Evolutionary conservation across 2,113 vertebrate species (phyloP).

Genomic region (Arenaria interpres): DNA sequence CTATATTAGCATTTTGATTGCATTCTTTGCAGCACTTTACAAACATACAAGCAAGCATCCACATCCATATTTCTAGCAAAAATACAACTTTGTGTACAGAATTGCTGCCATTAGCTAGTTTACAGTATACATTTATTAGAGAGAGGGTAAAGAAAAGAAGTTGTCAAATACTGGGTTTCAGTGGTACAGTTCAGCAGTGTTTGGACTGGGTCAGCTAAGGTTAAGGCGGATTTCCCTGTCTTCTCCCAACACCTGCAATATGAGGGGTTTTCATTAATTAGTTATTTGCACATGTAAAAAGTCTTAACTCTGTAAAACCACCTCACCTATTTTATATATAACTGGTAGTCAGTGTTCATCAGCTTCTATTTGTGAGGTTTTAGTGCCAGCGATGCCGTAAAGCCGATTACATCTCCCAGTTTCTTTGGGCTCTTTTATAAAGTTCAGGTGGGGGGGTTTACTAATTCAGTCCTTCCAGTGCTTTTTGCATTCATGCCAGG

Average conservation of each 20-base stretch:
- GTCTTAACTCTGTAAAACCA: neutral
- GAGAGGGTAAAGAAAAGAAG: neutral
- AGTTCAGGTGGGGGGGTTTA: neutral
- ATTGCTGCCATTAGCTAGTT: neutral
- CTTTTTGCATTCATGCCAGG: neutral
- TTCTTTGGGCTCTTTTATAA: neutral
- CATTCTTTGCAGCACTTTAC: neutral
- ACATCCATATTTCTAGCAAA: neutral
- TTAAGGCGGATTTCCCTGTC: neutral
- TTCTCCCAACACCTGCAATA: neutral
- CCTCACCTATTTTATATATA: neutral
- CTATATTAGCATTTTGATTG: neutral
- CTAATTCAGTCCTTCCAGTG: neutral
- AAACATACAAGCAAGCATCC: neutral
- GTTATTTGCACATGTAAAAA: neutral
- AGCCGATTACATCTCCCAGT: neutral
- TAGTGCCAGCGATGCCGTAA: neutral
- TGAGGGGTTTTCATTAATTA: neutral
- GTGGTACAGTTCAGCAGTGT: neutral
- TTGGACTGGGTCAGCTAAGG: neutral
- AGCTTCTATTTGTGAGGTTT: neutral
- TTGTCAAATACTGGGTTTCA: neutral
- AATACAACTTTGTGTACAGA: neutral
- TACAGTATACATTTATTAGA: neutral
- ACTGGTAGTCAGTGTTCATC: fast-evolving